Evolutionary conservation across 2,888 invertebrate genomes (phyloP).

Genomic region (Stomorhina lunata): DNA sequence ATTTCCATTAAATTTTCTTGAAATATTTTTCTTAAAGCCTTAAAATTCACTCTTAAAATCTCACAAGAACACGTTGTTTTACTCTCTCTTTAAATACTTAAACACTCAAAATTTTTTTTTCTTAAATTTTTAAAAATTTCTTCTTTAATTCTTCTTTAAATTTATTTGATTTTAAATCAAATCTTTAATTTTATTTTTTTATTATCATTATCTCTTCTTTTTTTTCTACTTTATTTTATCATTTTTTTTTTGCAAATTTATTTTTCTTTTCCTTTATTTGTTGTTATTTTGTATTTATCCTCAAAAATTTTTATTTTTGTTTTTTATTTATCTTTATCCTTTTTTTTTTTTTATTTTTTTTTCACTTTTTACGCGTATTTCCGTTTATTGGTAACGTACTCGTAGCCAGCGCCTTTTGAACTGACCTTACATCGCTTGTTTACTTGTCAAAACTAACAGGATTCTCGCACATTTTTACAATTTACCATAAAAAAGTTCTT

Average conservation of each 20-base stretch:
- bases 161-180: neutral
- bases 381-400: slow-evolving; percentile 68
- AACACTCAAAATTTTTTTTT: neutral
- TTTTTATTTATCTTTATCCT: neutral
- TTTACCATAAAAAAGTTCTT: slow-evolving; percentile 26
- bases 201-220: neutral
- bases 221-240: neutral
- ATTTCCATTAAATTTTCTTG: neutral
- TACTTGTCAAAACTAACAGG: slow-evolving; percentile 56
- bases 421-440: slow-evolving; percentile 68
- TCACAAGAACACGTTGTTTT: no score
- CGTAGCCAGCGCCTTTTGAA: slow-evolving; percentile 74
- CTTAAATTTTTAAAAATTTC: neutral
- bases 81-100: no score
- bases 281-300: neutral
- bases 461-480: slow-evolving; percentile 4
- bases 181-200: neutral
- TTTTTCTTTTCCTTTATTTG: neutral
- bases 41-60: neutral
- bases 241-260: neutral
- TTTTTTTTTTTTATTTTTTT: neutral
- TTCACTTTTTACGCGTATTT: slow-evolving; percentile 19
- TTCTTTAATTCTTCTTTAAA: neutral
- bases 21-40: no score
- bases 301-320: neutral